Percentiles rank a stretch among this genome's conserved stretches.
These are phyloP conservation scores for Gibbula magus DNA, from an alignment of 2,888 invertebrate genomes.

Conservation along the genomic window DNA sequence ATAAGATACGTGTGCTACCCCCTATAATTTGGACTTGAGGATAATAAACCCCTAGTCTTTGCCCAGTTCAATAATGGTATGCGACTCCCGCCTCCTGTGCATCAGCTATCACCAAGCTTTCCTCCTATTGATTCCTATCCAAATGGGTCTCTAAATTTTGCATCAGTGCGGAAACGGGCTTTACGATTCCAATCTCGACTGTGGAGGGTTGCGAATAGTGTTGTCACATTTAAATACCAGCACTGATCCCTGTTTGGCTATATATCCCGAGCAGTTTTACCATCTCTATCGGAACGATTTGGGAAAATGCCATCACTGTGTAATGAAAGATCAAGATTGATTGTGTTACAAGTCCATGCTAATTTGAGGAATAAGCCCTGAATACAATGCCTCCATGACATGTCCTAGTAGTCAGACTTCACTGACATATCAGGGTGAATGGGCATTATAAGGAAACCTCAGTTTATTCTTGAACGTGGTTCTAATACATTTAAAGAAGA, in stretches of 20 bases:
- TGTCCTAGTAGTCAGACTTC: too few relatives aligned
- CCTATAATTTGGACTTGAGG: conserved; percentile 4
- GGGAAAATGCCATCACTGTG: neutral
- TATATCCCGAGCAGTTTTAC: neutral
- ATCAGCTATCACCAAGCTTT: neutral
- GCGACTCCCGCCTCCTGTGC: neutral
- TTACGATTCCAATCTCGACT: neutral
- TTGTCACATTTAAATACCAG: neutral
- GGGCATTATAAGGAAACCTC: too few relatives aligned
- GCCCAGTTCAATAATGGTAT: neutral
- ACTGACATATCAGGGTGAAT: too few relatives aligned
- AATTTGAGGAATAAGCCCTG: too few relatives aligned
- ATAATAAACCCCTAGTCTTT: neutral
- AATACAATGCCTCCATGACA: too few relatives aligned
- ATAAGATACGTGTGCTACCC: neutral
- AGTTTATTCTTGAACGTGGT: too few relatives aligned
- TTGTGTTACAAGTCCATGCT: neutral
- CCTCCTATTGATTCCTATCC: neutral
- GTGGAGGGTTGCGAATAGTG: conserved; percentile 1
- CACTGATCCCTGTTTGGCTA: conserved; percentile 2
- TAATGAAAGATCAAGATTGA: conserved; percentile 5
- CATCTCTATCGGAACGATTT: neutral
- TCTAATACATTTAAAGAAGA: too few relatives aligned
- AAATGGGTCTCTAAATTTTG: conserved; percentile 22
- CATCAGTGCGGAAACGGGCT: conserved; percentile 22